Base-by-base conservation (phyloP, 2,797 vertebrate species). In the Channallabes apus region DNA sequence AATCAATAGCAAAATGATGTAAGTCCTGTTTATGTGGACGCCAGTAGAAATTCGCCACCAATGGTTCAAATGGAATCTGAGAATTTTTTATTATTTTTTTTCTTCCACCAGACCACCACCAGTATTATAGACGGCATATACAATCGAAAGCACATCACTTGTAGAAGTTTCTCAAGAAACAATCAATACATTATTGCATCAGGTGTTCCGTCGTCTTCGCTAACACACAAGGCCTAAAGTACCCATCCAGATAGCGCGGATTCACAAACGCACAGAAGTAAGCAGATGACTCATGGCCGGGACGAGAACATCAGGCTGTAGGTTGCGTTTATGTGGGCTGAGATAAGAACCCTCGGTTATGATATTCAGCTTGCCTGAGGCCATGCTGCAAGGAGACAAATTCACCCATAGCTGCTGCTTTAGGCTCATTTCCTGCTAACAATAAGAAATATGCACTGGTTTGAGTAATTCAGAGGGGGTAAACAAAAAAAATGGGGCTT, bases 171-270 rank as follows among this genome's bases (percentile, higher is more conserved):
- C 54, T 67, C 64, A 15, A 59, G 32, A 82, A 82, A 72, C 32
- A 72, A 41, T 72, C 54, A 0, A 41, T 82, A 61, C 38, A 72
- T 82, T 61, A 83, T 73, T 41, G 73, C 68, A 83, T 83, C 82
- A 62, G 35, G 9, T n/a, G 29, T 46, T 62, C 7, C 62, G 5
- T 75, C 73, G 35, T 46, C 35, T 61, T 29, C 6, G 2, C 80
- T 58, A 54, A 82, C 9, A 4, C 24, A 3, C 6, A 51, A 51
- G 18, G 41, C n/a, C 41, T 68, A 7, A 54, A 72, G 15, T 27
- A 75, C 20, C 56, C 46, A 75, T 83, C 35, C 69, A 64, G 24
- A 46, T 7, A 46, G 78, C n/a, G 22, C 0, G 3, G 27, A 65
- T 11, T 8, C 6, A 41, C 20, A 15, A 61, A 38, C 2, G 12